Conservation (phyloP, 2,888 invertebrate species). For the Eristalinus aeneus region DNA sequence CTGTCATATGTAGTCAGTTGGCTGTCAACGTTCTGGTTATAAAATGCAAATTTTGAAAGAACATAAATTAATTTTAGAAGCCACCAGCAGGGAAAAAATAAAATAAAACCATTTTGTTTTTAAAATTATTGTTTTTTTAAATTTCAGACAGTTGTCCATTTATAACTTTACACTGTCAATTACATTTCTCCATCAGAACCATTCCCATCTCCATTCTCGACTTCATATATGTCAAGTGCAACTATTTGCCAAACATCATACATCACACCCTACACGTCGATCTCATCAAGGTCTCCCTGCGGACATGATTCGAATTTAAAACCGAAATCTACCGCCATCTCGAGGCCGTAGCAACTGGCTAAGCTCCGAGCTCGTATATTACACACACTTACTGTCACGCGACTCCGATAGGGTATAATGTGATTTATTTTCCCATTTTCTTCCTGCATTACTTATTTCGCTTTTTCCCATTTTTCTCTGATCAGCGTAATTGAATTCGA, state of each 20-base stretch:
- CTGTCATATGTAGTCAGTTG: too few relatives aligned
- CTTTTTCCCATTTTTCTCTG: not conserved
- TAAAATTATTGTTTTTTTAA: too few relatives aligned
- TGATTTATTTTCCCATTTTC: constrained; percentile 51
- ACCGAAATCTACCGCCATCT: not conserved
- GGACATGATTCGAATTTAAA: not conserved
- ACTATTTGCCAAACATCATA: not conserved
- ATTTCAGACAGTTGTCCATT: too few relatives aligned
- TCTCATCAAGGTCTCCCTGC: not conserved
- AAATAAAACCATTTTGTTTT: too few relatives aligned
- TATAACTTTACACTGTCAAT: too few relatives aligned
- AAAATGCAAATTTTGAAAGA: too few relatives aligned
- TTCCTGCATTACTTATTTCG: not conserved
- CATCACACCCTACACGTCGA: not conserved
- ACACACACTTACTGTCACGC: not conserved
- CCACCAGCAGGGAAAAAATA: too few relatives aligned
- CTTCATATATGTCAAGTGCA: not conserved
- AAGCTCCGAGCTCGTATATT: not conserved
- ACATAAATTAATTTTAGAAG: too few relatives aligned
- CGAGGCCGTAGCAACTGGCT: not conserved
- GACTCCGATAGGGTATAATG: constrained; percentile 35
- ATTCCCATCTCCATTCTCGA: not conserved
- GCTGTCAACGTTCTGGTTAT: too few relatives aligned
- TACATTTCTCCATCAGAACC: not conserved
- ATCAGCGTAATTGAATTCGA: constrained; percentile 61